phyloP scores from a whole-genome alignment of 2,888 invertebrate genomes.

The Lithophane socia region DNA sequence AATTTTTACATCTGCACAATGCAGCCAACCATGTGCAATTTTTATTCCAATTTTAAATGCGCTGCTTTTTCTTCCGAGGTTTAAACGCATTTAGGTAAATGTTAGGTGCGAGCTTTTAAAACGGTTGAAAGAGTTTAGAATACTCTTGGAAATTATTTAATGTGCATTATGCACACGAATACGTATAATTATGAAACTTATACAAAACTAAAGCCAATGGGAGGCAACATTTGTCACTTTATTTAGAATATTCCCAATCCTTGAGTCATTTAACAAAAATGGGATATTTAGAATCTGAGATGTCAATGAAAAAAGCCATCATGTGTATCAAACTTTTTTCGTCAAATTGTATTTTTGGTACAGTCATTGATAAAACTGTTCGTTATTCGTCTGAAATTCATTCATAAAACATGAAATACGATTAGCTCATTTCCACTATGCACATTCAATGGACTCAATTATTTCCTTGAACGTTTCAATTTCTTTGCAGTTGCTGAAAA shows the following conservation, averaged over 20 bases:
- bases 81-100: slow-evolving; percentile 52
- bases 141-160: not conserved
- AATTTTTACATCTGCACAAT: slow-evolving; percentile 82
- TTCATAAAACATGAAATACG: not conserved
- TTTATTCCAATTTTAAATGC: slow-evolving; percentile 69
- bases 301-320: not conserved
- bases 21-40: slow-evolving; percentile 75
- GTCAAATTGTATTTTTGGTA: not conserved
- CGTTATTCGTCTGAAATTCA: not conserved
- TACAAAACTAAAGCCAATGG: not conserved
- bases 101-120: slow-evolving; percentile 6
- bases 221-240: not conserved
- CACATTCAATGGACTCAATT: not conserved
- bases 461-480: not conserved
- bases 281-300: not conserved
- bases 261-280: not conserved
- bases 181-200: not conserved
- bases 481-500: not conserved
- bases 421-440: not conserved
- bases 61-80: slow-evolving; percentile 59
- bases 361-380: not conserved
- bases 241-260: not conserved
- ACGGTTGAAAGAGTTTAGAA: slow-evolving; percentile 24
- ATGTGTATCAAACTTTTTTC: not conserved
- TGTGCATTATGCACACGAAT: not conserved